Conservation (phyloP, 2,888 invertebrate genomes). For the Habrosyne pyritoides region DNA sequence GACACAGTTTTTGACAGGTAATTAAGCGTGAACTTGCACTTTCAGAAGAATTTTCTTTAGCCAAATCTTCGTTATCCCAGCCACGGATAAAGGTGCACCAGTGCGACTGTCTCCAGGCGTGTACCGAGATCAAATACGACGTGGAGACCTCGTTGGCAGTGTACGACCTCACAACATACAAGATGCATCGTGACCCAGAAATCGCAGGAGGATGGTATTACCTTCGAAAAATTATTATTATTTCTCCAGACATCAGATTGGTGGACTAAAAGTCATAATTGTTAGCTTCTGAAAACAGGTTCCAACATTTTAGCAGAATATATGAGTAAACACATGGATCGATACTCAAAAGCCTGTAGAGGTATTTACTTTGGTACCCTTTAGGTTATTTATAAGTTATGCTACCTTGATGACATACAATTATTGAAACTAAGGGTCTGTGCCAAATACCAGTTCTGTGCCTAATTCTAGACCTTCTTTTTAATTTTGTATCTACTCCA, state of each 20-base stretch:
- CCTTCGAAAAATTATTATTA: too few relatives aligned
- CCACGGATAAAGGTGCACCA: conserved; percentile 9
- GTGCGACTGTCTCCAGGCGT: conserved; percentile 83
- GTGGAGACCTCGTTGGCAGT: conserved; percentile 86
- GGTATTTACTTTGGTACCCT: too few relatives aligned
- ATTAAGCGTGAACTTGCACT: too few relatives aligned
- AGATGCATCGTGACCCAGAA: conserved; percentile 35
- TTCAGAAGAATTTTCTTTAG: conserved; percentile 46
- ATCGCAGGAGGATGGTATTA: conserved; percentile 43
- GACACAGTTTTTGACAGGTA: too few relatives aligned
- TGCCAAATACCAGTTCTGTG: too few relatives aligned
- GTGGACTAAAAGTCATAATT: conserved; percentile 11
- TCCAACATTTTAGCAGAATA: too few relatives aligned
- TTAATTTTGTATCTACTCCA: not conserved
- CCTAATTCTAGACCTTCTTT: not conserved
- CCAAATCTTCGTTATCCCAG: conserved; percentile 35
- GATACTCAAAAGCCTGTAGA: too few relatives aligned
- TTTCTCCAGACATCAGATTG: too few relatives aligned
- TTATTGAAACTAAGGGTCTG: too few relatives aligned
- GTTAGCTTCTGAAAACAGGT: not conserved
- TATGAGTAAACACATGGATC: too few relatives aligned
- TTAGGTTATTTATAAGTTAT: too few relatives aligned
- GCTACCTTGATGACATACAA: too few relatives aligned
- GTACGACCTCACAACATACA: conserved; percentile 52
- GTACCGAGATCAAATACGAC: conserved; percentile 85